These are phyloP conservation scores for Actinia tenebrosa DNA, from an alignment of 64 coral and sea anemone genomes.

Conservation along the genomic window DNA sequence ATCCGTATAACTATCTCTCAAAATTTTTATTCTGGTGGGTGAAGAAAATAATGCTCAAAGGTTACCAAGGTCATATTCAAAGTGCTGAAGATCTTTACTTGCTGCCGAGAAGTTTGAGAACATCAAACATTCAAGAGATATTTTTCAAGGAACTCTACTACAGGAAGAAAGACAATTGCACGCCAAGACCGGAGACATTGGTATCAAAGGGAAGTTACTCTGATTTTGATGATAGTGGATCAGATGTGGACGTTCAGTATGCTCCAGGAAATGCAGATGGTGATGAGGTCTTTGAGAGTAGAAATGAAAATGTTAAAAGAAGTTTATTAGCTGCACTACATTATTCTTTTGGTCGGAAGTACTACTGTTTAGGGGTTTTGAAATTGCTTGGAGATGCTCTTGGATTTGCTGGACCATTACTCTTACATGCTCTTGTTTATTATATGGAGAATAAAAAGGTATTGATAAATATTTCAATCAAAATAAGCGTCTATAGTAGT, in stretches of 20 bases:
- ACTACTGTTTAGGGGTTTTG: slow-evolving; percentile 86
- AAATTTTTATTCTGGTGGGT: slow-evolving; percentile 94
- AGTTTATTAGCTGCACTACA: slow-evolving; percentile 78
- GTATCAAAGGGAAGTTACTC: background rate
- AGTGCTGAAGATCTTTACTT: slow-evolving; percentile 66
- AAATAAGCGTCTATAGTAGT: too few species aligned
- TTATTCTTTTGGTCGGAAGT: slow-evolving; percentile 88
- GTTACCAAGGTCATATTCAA: slow-evolving; percentile 58
- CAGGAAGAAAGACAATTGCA: background rate
- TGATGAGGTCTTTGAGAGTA: slow-evolving; percentile 7
- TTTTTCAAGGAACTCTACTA: slow-evolving; percentile 42
- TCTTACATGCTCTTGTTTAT: slow-evolving; percentile 93
- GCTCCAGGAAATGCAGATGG: background rate
- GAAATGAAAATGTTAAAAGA: background rate
- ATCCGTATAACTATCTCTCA: slow-evolving; percentile 60
- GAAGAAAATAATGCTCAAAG: slow-evolving; percentile 66
- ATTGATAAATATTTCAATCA: background rate
- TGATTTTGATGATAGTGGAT: slow-evolving; percentile 7
- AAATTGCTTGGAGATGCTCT: slow-evolving; percentile 86
- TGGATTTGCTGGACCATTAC: slow-evolving; percentile 91
- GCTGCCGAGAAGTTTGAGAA: slow-evolving; percentile 67
- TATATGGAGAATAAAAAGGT: slow-evolving; percentile 97
- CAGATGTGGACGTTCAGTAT: slow-evolving; percentile 1
- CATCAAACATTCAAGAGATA: slow-evolving; percentile 32
- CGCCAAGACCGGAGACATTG: background rate